Evolutionary conservation across 2,888 invertebrate genomes (phyloP), one percentile per base, ranked within the genome.

Genomic region (Nephrotoma guestfalica): DNA sequence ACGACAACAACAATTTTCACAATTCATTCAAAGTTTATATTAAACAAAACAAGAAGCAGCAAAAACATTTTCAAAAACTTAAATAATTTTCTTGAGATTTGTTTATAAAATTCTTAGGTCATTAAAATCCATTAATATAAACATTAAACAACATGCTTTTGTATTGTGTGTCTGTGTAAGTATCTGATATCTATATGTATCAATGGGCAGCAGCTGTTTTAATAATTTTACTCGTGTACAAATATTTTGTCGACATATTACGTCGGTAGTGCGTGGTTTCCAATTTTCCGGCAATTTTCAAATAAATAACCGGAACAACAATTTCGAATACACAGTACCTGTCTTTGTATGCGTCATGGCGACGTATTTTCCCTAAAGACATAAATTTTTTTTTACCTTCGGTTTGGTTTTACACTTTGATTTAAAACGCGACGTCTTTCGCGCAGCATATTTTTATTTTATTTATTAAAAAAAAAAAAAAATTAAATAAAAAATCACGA

Each of bases 331-430:
- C 57, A 57, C 7, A 3, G 6, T 18, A 13, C 71, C 40, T 13
- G 18, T 18, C 47, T 3, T 47, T 47, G 0, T 13, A 47, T 13
- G n/a, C 47, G n/a, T 47, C 11, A 11, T 47, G 3, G 13, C 47
- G 47, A 9, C 13, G 13, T 18, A 83, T 4, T 9, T 83, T 83
- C 7, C 4, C 1, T 18, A 83, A 18, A 15, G 30, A 18, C 18
- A 47, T n/a, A 47, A 18, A 18, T 9, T 30, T 84, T 15, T n/a
- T 7, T 7, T 84, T 84, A 84, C 84, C 84, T 84, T 84, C 84
- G 84, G 41, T 84, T 84, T 84, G 84, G 84, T 84, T 84, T 84
- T n/a, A 84, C 42, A 41, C 42, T 84, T 84, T 84, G 84, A 84
- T 84, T 84, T 41, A 84, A n/a, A n/a, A 84, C 84, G 9, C 84